phyloP scores from a whole-genome alignment of 2,113 vertebrate species.

The Dasyprocta punctata region DNA sequence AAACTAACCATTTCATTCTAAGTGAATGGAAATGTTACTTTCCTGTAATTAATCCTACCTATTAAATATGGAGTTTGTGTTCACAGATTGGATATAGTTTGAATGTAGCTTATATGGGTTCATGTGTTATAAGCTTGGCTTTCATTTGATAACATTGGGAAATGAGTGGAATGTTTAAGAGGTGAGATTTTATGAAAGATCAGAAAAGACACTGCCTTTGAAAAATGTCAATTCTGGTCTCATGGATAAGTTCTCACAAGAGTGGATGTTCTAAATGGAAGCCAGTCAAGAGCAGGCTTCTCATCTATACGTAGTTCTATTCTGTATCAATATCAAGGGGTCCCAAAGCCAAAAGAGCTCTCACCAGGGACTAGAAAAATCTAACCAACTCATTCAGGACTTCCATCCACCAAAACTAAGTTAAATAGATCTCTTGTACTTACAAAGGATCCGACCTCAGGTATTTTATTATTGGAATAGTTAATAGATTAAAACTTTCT shows the following conservation, averaged over 20 bases:
- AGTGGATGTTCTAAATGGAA: background rate
- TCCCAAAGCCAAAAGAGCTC: no score
- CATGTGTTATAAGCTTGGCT: background rate
- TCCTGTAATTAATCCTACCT: no score
- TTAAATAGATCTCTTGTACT: background rate
- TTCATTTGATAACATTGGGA: background rate
- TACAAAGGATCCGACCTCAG: background rate
- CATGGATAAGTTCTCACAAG: no score
- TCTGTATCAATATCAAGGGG: background rate
- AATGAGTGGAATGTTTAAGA: background rate
- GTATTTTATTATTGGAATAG: background rate
- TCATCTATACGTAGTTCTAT: background rate
- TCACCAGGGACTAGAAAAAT: background rate
- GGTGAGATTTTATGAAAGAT: background rate
- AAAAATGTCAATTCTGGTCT: background rate
- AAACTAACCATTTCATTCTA: background rate
- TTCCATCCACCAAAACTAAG: background rate
- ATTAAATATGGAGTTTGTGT: background rate
- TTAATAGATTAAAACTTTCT: background rate
- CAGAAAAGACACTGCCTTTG: background rate
- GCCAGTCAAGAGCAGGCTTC: no score
- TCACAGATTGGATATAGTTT: no score
- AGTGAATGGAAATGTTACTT: background rate
- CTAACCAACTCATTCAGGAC: no score
- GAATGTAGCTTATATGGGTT: background rate